These are phyloP conservation scores for Chrysochloris asiatica DNA, from an alignment of 2,113 vertebrate genomes.

Conservation along the genomic window DNA sequence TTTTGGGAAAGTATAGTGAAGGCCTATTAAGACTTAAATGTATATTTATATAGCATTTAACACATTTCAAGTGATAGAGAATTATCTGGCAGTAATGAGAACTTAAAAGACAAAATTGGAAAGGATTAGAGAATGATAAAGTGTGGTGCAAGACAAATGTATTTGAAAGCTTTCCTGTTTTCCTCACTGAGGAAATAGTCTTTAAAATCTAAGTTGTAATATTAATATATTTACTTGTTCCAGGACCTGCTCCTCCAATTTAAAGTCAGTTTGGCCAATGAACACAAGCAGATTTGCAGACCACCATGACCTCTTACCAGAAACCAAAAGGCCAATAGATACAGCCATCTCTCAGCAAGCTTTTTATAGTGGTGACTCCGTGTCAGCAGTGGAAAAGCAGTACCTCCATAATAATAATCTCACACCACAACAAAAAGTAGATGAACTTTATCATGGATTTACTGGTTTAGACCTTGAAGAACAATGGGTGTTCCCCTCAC, in stretches of 20 bases:
- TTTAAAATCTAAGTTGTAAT: conserved; percentile 70
- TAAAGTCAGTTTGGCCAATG: conserved; percentile 89
- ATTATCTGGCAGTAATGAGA: conserved; percentile 50
- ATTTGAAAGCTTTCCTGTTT: conserved; percentile 44
- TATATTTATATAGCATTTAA: conserved; percentile 7
- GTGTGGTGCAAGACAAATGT: not conserved
- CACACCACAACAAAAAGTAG: conserved; percentile 81
- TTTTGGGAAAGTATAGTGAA: conserved; percentile 64
- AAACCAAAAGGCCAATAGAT: conserved; percentile 84
- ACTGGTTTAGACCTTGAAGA: conserved; percentile 81
- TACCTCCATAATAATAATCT: conserved; percentile 76
- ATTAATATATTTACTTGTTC: conserved; percentile 76
- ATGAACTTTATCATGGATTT: conserved; percentile 82
- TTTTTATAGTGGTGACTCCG: conserved; percentile 81
- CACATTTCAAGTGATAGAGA: conserved; percentile 38
- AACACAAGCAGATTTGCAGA: conserved; percentile 83
- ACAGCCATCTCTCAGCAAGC: conserved; percentile 82
- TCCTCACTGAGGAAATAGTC: conserved; percentile 50
- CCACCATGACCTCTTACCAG: conserved; percentile 86
- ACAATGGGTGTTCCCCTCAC: conserved; percentile 81
- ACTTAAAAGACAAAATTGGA: not conserved
- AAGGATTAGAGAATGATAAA: conserved; percentile 34
- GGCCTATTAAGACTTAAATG: conserved; percentile 50
- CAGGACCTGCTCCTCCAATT: conserved; percentile 86
- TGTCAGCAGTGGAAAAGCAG: conserved; percentile 83